Percentiles rank a stretch among this genome's conserved stretches.
phyloP scores from a whole-genome alignment of 2,888 invertebrate genomes.

The Phymatocera aterrima region DNA sequence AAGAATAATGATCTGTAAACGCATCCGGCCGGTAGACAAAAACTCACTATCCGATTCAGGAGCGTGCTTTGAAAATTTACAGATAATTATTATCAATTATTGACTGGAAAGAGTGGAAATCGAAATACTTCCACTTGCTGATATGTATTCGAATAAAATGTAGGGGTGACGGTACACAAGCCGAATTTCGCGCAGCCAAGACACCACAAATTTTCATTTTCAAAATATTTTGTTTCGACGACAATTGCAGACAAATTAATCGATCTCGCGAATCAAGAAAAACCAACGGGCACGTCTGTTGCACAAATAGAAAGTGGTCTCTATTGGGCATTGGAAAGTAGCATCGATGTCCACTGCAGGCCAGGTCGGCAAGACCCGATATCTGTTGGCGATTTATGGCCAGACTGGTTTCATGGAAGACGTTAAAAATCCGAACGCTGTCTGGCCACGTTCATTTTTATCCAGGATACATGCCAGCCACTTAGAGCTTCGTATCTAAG shows the following conservation, averaged over 20 bases:
- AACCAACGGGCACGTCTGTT: neutral
- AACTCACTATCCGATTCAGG: neutral
- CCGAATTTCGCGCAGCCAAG: neutral
- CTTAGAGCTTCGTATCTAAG: slow-evolving; percentile 41
- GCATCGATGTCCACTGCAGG: slow-evolving; percentile 46
- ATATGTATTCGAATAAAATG: too few species aligned
- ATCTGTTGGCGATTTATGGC: slow-evolving; percentile 48
- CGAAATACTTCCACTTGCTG: too few species aligned
- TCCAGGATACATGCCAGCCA: slow-evolving; percentile 30
- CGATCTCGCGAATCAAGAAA: slow-evolving; percentile 9
- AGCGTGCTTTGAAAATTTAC: neutral
- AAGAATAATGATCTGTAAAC: neutral
- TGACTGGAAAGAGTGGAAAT: too few species aligned
- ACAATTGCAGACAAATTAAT: neutral
- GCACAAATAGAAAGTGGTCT: slow-evolving; percentile 38
- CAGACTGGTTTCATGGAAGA: slow-evolving; percentile 48
- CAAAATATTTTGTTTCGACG: neutral
- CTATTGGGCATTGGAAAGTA: slow-evolving; percentile 50
- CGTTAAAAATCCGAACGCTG: slow-evolving; percentile 44
- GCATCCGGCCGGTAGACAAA: neutral
- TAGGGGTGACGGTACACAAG: too few species aligned
- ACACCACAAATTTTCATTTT: neutral
- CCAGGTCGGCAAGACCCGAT: slow-evolving; percentile 38
- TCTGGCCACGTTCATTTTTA: slow-evolving; percentile 45
- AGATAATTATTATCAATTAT: too few species aligned